Conservation (phyloP, 2,797 vertebrate genomes). For the Ciconia nigra region DNA sequence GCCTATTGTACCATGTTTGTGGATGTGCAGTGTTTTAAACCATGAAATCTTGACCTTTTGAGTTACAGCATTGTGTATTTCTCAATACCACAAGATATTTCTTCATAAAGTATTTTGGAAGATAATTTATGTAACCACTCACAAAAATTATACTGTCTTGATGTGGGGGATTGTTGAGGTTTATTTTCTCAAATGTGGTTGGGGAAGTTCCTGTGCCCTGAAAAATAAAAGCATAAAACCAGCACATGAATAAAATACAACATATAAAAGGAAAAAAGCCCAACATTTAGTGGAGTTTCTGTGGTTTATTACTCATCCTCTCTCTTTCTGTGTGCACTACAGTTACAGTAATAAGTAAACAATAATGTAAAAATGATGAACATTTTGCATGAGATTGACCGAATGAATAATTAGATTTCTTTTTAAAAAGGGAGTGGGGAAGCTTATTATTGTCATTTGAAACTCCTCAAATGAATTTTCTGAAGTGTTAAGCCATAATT, state of each 20-base stretch:
- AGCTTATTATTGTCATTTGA: not conserved
- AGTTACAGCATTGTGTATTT: not conserved
- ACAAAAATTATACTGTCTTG: not conserved
- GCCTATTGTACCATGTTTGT: not conserved
- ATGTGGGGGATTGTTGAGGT: not conserved
- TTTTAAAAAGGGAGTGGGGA: not conserved
- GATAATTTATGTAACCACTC: not conserved
- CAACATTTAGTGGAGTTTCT: not conserved
- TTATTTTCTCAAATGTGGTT: not conserved
- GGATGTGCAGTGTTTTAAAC: not conserved
- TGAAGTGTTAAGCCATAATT: not conserved
- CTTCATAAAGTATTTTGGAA: not conserved
- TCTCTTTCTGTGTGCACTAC: not conserved
- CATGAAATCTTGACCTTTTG: not conserved
- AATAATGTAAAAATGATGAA: not conserved
- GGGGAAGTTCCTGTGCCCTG: not conserved
- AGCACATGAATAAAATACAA: not conserved
- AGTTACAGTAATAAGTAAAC: not conserved
- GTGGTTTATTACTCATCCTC: not conserved
- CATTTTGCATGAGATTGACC: not conserved
- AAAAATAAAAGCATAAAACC: not conserved
- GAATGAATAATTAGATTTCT: not conserved
- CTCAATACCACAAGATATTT: not conserved
- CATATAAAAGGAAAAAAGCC: not conserved
- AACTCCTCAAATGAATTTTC: not conserved